These are phyloP conservation scores for Dascyllus trimaculatus DNA, from an alignment of 2,113 vertebrate species.

Conservation along the genomic window DNA sequence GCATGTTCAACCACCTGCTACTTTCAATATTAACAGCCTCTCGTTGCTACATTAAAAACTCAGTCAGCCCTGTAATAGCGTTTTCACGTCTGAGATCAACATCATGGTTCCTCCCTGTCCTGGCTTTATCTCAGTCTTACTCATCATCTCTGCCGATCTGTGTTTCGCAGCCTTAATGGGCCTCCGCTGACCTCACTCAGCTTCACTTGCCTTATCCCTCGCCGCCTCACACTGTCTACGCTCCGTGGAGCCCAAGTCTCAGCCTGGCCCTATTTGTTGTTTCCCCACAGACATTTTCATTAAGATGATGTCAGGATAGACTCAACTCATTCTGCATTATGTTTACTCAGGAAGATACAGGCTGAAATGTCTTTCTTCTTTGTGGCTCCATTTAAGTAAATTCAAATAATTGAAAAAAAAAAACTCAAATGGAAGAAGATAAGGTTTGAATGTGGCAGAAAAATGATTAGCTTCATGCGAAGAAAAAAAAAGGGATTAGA, in stretches of 20 bases:
- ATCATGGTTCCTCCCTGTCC: constrained; percentile 21
- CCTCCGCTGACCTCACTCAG: constrained; percentile 40
- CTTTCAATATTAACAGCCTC: constrained; percentile 47
- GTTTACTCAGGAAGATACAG: constrained; percentile 64
- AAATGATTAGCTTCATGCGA: not conserved
- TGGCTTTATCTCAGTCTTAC: constrained; percentile 46
- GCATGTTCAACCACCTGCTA: constrained; percentile 53
- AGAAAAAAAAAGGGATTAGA: not conserved
- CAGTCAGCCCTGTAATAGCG: constrained; percentile 59
- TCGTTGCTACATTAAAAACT: constrained; percentile 59
- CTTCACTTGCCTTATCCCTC: constrained; percentile 8
- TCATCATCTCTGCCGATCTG: constrained; percentile 54
- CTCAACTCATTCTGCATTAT: constrained; percentile 59
- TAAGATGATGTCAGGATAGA: constrained; percentile 84
- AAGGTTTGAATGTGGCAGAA: not conserved
- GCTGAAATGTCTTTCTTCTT: constrained; percentile 10
- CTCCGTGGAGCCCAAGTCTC: constrained; percentile 14
- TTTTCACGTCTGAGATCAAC: constrained; percentile 54
- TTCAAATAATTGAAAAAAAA: not conserved
- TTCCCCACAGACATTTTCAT: constrained; percentile 75
- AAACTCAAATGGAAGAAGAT: not conserved
- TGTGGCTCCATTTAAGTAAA: constrained; percentile 37
- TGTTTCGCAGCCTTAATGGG: constrained; percentile 50
- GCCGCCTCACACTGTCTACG: constrained; percentile 15
- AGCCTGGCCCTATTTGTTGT: constrained; percentile 69